phyloP scores from a whole-genome alignment of 2,113 vertebrate genomes.

The Gymnocephalus cernua region DNA sequence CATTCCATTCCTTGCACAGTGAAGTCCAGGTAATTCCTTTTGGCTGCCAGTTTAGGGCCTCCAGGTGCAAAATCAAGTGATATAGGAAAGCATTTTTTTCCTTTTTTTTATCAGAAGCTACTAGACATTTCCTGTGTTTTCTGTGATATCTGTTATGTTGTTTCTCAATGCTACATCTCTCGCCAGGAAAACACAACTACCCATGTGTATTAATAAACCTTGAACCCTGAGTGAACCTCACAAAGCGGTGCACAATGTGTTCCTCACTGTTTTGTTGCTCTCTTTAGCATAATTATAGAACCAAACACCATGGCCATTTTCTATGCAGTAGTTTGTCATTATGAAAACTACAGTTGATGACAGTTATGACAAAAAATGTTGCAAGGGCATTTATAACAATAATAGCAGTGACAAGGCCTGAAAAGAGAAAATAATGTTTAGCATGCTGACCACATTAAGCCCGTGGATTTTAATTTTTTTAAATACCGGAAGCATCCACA shows the following conservation, averaged over 20 bases:
- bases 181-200: slow-evolving; percentile 3
- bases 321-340: slow-evolving; percentile 9
- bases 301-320: slow-evolving; percentile 11
- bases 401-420: slow-evolving; percentile 10
- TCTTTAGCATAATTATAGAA: slow-evolving; percentile 37
- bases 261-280: slow-evolving; percentile 10
- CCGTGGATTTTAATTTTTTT: background rate
- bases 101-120: slow-evolving; percentile 2
- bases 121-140: background rate
- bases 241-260: slow-evolving; percentile 6
- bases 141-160: background rate
- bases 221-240: slow-evolving; percentile 39
- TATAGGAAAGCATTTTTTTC: background rate
- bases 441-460: background rate
- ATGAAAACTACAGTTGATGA: slow-evolving; percentile 26
- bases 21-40: background rate
- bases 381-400: slow-evolving; percentile 7
- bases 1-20: background rate
- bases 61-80: background rate
- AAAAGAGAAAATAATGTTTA: slow-evolving; percentile 12
- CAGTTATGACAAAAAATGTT: slow-evolving; percentile 25
- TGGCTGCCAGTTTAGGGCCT: background rate
- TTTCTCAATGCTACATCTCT: slow-evolving; percentile 1
- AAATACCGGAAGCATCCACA: slow-evolving; percentile 39
- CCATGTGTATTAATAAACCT: slow-evolving; percentile 14